Evolutionary conservation across 2,888 invertebrate genomes (phyloP), one percentile per base, ranked within the genome.

Genomic region (Luffia ferchaultella): DNA sequence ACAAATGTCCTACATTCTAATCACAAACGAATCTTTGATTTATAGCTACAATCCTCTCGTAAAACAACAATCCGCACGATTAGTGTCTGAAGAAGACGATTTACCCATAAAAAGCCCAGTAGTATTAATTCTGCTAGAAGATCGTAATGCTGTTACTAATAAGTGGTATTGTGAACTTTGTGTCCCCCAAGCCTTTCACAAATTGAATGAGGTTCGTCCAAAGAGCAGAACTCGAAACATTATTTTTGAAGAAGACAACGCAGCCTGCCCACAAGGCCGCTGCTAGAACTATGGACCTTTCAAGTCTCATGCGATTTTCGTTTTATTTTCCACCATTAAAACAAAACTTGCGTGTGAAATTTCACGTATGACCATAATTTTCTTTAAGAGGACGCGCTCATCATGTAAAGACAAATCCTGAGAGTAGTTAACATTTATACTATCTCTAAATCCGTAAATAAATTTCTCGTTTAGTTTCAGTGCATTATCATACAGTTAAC

Each of bases 41-140:
- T 48, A 48, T 17, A 48, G 48, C 51, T 51, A 51, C 45, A 48
- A 51, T 40, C 51, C 48, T 12, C 20, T 48, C 15, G 45, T 45
- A 16, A 48, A 51, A 20, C 48, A 45, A 19, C 44, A 42, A 48
- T 48, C 48, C 2, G 45, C 45, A 18, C 45, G 41, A 48, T 52
- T 48, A 20, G 42, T 48, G 42, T 49, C 42, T 15, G 52, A 52
- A 20, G 52, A 48, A 44, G 48, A 51, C 40, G 45, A 15, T 18
- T 42, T 46, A 16, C 50, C 41, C n/a, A 42, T 19, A 15, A 51
- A 48, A 51, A 40, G 41, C n/a, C 30, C 30, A 30, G 5, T 30
- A 30, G 30, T 12, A 7, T 30, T 12, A 30, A 3, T 30, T 30
- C 30, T 12, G 12, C 30, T 30, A 12, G 3, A 30, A 30, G 12